Percentiles rank a stretch among this genome's conserved stretches.
Evolutionary conservation across 2,888 invertebrate species (phyloP).

Genomic region (Drosophila eohydei): DNA sequence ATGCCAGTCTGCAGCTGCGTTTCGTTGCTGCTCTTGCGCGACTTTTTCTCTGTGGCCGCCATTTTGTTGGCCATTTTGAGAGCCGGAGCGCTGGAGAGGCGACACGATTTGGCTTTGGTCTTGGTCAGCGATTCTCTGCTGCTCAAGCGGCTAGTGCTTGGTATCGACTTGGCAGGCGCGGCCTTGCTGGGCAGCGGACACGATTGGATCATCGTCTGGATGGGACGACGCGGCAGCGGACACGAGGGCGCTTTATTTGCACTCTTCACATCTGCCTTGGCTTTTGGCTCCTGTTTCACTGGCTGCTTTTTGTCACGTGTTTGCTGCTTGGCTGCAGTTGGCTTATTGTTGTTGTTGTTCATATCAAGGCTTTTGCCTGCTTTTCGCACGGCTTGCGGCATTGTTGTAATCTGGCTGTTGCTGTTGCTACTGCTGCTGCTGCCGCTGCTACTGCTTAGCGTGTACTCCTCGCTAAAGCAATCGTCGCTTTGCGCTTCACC

Average conservation of each 20-base stretch:
- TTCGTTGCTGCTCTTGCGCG: neutral
- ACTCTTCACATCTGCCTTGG: neutral
- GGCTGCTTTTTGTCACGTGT: too few relatives aligned
- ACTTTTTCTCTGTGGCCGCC: slow-evolving; percentile 5
- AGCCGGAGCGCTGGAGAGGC: neutral
- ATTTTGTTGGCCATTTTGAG: slow-evolving; percentile 13
- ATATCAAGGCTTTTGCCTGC: neutral
- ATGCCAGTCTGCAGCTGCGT: neutral
- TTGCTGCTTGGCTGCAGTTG: neutral
- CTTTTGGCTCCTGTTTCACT: neutral
- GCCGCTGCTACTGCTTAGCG: neutral
- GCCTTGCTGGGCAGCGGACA: slow-evolving; percentile 25
- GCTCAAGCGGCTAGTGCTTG: neutral
- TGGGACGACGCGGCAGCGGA: neutral
- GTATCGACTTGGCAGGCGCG: neutral
- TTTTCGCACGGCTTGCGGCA: neutral
- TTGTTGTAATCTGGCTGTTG: neutral
- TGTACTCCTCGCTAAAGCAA: slow-evolving; percentile 9
- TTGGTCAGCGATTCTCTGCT: neutral
- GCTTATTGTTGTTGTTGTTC: neutral
- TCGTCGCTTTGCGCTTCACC: neutral
- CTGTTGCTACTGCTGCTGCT: neutral
- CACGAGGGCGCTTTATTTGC: neutral
- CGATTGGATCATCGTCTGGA: slow-evolving; percentile 8
- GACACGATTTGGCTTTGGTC: neutral